phyloP scores from a whole-genome alignment of 2,888 invertebrate species.

The Halocaridina rubra region DNA sequence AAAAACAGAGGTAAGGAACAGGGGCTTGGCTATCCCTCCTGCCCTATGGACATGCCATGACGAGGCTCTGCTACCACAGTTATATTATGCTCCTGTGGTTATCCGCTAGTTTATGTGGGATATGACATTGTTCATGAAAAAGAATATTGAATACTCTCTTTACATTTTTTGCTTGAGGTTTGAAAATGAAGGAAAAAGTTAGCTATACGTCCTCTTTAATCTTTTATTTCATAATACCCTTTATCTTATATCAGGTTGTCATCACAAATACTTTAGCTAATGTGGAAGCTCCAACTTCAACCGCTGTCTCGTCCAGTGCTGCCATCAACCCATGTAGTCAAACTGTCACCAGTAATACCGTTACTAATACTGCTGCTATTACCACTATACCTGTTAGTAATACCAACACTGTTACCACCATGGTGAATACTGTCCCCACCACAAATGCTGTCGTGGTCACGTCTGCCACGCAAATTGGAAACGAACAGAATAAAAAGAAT shows the following conservation, averaged over 20 bases:
- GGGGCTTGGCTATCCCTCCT: too few species aligned
- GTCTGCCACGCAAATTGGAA: conserved; percentile 13
- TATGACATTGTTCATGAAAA: too few species aligned
- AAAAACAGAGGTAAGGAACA: too few species aligned
- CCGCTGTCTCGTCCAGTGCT: neutral
- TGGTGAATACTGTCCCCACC: conserved; percentile 7
- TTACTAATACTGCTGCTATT: neutral
- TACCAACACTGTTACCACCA: conserved; percentile 20
- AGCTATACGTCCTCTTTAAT: too few species aligned
- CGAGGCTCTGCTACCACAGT: too few species aligned
- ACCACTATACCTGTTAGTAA: neutral
- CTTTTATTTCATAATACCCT: too few species aligned
- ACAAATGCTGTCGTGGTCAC: neutral
- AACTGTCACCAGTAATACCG: neutral
- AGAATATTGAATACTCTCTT: too few species aligned
- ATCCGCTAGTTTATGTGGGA: too few species aligned
- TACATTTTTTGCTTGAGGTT: too few species aligned
- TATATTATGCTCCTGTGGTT: too few species aligned
- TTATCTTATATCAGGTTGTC: neutral
- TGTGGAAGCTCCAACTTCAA: neutral
- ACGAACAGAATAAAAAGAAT: conserved; percentile 44
- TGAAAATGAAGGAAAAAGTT: too few species aligned
- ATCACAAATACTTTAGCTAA: neutral
- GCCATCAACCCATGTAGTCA: conserved; percentile 6
- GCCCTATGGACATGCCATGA: too few species aligned